Evolutionary conservation across 2,888 invertebrate species (phyloP).

Genomic region (Cryptus viduatorius): DNA sequence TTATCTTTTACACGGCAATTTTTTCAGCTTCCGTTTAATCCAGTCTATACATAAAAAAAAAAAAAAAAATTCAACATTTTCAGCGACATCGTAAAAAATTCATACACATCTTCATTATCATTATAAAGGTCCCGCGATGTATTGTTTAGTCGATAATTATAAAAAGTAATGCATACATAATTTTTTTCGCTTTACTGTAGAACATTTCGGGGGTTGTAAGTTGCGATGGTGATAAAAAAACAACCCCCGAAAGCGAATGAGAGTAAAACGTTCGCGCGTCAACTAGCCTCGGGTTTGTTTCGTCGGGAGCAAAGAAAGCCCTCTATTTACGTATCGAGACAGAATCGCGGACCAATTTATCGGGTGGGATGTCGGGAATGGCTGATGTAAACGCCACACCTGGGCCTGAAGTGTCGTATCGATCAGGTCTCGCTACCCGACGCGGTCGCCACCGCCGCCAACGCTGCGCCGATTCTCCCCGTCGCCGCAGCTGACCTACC

Average conservation of each 20-base stretch:
- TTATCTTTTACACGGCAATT: conserved; percentile 14
- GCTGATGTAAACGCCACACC: conserved; percentile 68
- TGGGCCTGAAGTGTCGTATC: conserved; percentile 68
- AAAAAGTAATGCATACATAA: not conserved
- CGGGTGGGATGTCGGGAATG: conserved; percentile 55
- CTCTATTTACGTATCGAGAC: conserved; percentile 51
- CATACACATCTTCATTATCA: not conserved
- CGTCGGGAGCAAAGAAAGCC: conserved; percentile 47
- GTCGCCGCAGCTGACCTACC: conserved; percentile 59
- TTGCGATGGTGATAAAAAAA: not conserved
- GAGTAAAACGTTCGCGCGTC: conserved; percentile 5
- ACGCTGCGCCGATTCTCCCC: conserved; percentile 43
- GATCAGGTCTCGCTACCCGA: conserved; percentile 61
- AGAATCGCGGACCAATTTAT: conserved; percentile 63
- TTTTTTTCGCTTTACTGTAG: not conserved
- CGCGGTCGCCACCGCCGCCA: conserved; percentile 42
- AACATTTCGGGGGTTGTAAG: not conserved
- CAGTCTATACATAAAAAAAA: conserved; percentile 1
- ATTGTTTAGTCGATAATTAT: not conserved
- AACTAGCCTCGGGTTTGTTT: conserved; percentile 52
- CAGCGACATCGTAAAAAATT: not conserved
- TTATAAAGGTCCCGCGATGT: not conserved
- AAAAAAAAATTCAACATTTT: not conserved
- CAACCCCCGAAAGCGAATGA: not conserved
- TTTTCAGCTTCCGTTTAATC: conserved; percentile 31